Evolutionary conservation across 2,888 invertebrate species (phyloP), one percentile per base, ranked within the genome.

Genomic region (Drosophila villosipedis): DNA sequence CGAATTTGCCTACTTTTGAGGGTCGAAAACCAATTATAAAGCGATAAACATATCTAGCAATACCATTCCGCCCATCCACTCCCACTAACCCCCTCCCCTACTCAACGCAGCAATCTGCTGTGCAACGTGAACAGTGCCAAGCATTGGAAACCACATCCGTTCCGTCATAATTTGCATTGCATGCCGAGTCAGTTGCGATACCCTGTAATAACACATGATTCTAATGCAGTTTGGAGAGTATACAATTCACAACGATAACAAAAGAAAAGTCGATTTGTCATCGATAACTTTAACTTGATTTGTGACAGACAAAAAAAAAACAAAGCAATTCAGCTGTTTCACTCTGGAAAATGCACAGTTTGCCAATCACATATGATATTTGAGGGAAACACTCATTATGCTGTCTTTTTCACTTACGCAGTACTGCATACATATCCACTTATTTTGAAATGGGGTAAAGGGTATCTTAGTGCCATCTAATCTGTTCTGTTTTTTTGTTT

Each of bases 11-110:
- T 49, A 57, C 53, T 30, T 55, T 35, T 22, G 41, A 54, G 61
- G 59, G 50, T 43, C 53, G 37, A 43, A 59, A 73, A 75, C 73
- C 79, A 84, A 82, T 82, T 82, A 79, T 65, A 65, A 69, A 65
- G 64, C 76, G 59, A 73, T 82, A 82, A 76, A 65, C 62, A 68
- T 31, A 35, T 43, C n/a, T 64, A 25, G 53, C 58, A 50, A 43
- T 50, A 33, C n/a, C 6, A 54, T 10, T 5, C 25, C 49, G 7
- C 25, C 47, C 25, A 9, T 12, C 22, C 12, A 12, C 22, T 6
- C 47, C 19, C 25, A 1, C 3, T 4, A 10, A 2, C 28, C 7
- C 10, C 30, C 3, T 5, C 9, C 19, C 10, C 2, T 28, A 2
- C 4, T 1, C 28, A 10, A 1, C 16, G 25, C 16, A 25, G 14